phyloP scores from a whole-genome alignment of 2,113 vertebrate species.

The Chelonoidis abingdonii region DNA sequence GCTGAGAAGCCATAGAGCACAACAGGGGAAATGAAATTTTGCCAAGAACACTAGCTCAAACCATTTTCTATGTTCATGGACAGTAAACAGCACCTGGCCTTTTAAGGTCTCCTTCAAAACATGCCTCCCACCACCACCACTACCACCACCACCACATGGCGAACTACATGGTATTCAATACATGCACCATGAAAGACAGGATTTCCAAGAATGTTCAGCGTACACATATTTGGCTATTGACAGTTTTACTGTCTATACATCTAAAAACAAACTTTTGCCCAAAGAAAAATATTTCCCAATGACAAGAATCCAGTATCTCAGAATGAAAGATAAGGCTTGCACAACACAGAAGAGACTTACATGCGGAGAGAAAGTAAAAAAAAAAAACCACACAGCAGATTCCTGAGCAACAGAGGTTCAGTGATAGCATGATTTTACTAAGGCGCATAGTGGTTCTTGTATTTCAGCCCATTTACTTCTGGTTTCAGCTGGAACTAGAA shows the following conservation, averaged over 20 bases:
- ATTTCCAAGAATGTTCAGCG: not conserved
- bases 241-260: not conserved
- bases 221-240: not conserved
- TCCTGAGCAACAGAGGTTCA: not conserved
- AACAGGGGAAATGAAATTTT: not conserved
- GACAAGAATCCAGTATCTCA: not conserved
- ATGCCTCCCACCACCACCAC: not conserved
- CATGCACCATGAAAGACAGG: not conserved
- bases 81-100: not conserved
- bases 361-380: not conserved
- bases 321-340: not conserved
- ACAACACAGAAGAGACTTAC: not conserved
- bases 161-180: not conserved
- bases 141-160: not conserved
- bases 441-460: not conserved
- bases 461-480: not conserved
- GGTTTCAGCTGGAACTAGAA: not conserved
- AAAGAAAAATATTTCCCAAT: not conserved
- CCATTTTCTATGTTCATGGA: not conserved
- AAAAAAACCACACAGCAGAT: not conserved
- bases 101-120: not conserved
- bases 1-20: slow-evolving; percentile 24
- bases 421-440: rapidly evolving
- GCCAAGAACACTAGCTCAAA: slow-evolving; percentile 4
- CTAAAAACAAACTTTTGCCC: not conserved